Percentiles rank a stretch among this genome's conserved stretches.
Evolutionary conservation across 2,888 invertebrate genomes (phyloP).

Genomic region (Glomeris marginata): DNA sequence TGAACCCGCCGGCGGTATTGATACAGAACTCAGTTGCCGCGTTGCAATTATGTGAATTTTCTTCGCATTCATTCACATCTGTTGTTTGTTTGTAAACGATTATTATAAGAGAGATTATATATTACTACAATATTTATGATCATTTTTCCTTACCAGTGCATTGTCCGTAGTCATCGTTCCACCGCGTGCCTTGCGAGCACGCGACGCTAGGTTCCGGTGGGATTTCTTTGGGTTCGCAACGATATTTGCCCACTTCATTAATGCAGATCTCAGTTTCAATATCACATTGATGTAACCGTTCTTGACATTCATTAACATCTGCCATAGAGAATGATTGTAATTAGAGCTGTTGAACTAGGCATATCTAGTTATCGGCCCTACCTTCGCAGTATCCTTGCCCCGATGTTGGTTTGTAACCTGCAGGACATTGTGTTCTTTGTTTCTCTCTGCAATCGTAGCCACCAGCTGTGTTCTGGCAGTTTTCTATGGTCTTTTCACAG

Average conservation of each 20-base stretch:
- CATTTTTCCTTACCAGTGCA: no score
- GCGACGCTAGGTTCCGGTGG: not conserved
- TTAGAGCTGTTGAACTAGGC: not conserved
- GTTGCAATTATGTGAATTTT: slow-evolving; percentile 25
- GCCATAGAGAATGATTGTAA: slow-evolving; percentile 1
- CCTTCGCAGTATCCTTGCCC: slow-evolving; percentile 2
- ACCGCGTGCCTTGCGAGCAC: no score
- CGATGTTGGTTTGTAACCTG: slow-evolving; percentile 17
- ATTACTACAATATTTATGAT: no score
- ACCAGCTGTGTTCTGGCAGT: slow-evolving; percentile 22
- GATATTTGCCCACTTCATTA: slow-evolving; percentile 13
- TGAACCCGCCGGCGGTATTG: slow-evolving; percentile 15
- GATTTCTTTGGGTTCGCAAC: slow-evolving; percentile 7
- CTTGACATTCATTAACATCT: slow-evolving; percentile 32
- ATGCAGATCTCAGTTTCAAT: slow-evolving; percentile 20
- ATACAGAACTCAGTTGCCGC: slow-evolving; percentile 8
- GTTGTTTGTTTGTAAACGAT: not conserved
- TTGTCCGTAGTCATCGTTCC: no score
- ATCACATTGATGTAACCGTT: slow-evolving; percentile 25
- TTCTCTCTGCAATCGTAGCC: slow-evolving; percentile 21
- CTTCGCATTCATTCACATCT: slow-evolving; percentile 33
- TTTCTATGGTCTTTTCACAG: slow-evolving; percentile 23
- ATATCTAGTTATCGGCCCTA: slow-evolving; percentile 7
- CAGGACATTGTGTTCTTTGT: slow-evolving; percentile 14
- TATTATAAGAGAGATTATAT: not conserved